phyloP scores from a whole-genome alignment of 2,888 invertebrate species.

The Cabera pusaria region DNA sequence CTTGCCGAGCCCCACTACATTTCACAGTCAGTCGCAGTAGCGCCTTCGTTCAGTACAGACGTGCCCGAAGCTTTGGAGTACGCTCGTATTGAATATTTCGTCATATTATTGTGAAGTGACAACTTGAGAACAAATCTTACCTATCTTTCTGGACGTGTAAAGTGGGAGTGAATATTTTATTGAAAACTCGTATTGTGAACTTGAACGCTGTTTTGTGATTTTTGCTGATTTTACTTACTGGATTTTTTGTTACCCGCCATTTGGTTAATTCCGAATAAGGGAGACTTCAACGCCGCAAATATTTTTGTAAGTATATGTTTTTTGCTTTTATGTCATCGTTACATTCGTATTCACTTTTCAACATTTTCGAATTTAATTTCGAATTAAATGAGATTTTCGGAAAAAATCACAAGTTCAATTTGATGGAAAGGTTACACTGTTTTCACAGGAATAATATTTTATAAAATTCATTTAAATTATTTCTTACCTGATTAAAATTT shows the following conservation, averaged over 20 bases:
- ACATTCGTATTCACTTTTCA: too few species aligned
- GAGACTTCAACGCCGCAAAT: conserved; percentile 75
- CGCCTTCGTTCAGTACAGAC: conserved; percentile 61
- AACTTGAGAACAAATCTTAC: conserved; percentile 54
- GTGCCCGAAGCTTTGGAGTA: conserved; percentile 56
- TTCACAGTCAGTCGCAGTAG: conserved; percentile 68
- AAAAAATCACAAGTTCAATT: conserved; percentile 13
- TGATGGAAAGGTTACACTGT: too few species aligned
- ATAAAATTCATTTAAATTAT: too few species aligned
- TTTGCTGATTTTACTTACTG: conserved; percentile 37
- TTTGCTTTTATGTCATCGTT: conserved; percentile 25
- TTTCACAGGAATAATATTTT: too few species aligned
- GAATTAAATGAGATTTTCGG: too few species aligned
- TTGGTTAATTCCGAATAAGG: conserved; percentile 80
- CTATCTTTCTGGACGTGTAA: conserved; percentile 64
- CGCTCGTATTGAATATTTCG: conserved; percentile 74
- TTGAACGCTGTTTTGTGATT: conserved; percentile 50
- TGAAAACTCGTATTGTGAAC: conserved; percentile 57
- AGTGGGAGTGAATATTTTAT: conserved; percentile 68
- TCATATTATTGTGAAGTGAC: conserved; percentile 80
- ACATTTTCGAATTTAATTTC: too few species aligned
- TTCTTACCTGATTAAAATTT: too few species aligned
- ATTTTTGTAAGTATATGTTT: conserved; percentile 75
- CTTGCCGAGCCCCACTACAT: conserved; percentile 78
- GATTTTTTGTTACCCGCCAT: conserved; percentile 73